Conservation (phyloP, 2,797 vertebrate genomes). For the Heteromormyrus szaboi region DNA sequence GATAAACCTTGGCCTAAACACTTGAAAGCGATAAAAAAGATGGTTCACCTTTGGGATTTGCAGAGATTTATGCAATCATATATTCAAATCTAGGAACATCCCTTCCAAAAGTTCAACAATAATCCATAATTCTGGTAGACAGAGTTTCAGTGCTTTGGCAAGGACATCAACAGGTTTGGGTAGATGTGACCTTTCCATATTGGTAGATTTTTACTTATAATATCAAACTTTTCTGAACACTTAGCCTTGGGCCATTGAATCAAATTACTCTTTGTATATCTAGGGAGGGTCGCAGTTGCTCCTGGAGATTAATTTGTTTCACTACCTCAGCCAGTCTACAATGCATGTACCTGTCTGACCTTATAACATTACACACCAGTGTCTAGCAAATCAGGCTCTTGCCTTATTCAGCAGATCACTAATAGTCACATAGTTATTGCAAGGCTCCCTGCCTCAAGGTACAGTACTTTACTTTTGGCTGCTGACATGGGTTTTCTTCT, state of each 20-base stretch:
- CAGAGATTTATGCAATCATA: background rate
- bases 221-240: background rate
- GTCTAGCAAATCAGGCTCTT: background rate
- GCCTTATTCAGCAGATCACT: background rate
- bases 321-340: background rate
- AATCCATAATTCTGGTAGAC: background rate
- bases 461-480: background rate
- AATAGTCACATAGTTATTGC: background rate
- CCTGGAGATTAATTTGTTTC: constrained; percentile 2
- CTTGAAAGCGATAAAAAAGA: background rate
- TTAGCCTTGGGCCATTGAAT: background rate
- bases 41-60: background rate
- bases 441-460: background rate
- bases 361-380: background rate
- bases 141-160: background rate
- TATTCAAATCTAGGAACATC: background rate
- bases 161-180: background rate
- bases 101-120: background rate
- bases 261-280: background rate
- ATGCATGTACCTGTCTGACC: background rate
- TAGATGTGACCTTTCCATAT: background rate
- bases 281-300: background rate
- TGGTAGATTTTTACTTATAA: background rate
- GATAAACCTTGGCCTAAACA: background rate
- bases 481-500: background rate